phyloP scores from a whole-genome alignment of 1,140 invertebrate genomes.

The Melanaphis sacchari region DNA sequence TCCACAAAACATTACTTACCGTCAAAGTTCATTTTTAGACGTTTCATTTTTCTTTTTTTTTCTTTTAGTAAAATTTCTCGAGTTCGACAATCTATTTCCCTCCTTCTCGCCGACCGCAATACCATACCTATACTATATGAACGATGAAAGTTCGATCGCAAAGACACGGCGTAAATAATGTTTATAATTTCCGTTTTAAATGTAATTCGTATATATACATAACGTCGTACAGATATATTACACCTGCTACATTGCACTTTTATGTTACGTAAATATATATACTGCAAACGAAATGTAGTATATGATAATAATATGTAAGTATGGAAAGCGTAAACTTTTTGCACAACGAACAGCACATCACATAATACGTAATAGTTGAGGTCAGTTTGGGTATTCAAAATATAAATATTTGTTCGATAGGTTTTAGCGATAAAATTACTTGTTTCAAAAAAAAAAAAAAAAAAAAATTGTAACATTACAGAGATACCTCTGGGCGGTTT shows the following conservation, averaged over 20 bases:
- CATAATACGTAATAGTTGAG: too few species aligned
- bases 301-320: background rate
- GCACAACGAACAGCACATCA: background rate
- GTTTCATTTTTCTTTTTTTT: background rate
- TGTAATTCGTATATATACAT: background rate
- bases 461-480: background rate
- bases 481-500: background rate
- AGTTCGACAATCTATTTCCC: background rate
- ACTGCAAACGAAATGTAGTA: background rate
- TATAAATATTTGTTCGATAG: background rate
- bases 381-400: background rate
- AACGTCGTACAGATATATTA: background rate
- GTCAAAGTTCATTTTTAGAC: background rate
- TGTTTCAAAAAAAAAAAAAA: background rate
- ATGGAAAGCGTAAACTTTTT: background rate
- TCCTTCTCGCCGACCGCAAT: background rate
- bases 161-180: background rate
- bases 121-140: background rate
- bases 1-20: background rate
- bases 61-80: background rate
- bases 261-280: background rate
- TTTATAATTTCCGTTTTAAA: slow-evolving; percentile 1
- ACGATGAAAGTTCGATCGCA: background rate
- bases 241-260: background rate
- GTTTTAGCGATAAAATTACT: background rate